Percentiles rank a stretch among this genome's conserved stretches.
These are phyloP conservation scores for Leucoraja ocellata DNA, from an alignment of 2,797 vertebrate species.

Conservation along the genomic window DNA sequence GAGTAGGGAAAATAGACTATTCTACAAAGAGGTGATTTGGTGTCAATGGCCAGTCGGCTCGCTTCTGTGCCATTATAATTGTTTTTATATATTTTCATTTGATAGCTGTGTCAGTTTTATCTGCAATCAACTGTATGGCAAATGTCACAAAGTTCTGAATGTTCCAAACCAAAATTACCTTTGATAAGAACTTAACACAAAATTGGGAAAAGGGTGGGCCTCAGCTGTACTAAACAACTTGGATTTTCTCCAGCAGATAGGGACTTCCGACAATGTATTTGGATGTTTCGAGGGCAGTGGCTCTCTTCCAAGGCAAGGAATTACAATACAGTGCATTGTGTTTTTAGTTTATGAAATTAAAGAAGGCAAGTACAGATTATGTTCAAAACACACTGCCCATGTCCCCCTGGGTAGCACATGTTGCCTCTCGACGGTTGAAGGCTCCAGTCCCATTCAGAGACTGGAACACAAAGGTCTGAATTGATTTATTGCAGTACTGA, in stretches of 20 bases:
- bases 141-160: background rate
- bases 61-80: no score
- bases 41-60: no score
- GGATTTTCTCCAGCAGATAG: background rate
- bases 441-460: no score
- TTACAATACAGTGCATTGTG: background rate
- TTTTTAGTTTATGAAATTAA: background rate
- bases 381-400: no score
- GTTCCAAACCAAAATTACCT: background rate
- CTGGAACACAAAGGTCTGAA: no score
- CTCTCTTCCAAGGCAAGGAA: background rate
- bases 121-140: background rate
- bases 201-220: slow-evolving; percentile 27
- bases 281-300: background rate
- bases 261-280: background rate
- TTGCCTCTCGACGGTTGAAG: no score
- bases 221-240: background rate
- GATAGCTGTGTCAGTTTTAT: background rate
- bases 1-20: no score
- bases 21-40: no score
- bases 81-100: background rate
- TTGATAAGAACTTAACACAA: background rate
- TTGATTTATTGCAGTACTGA: no score
- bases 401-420: no score
- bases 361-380: background rate